phyloP scores from a whole-genome alignment of 2,888 invertebrate genomes.

The Epinotia ramella region DNA sequence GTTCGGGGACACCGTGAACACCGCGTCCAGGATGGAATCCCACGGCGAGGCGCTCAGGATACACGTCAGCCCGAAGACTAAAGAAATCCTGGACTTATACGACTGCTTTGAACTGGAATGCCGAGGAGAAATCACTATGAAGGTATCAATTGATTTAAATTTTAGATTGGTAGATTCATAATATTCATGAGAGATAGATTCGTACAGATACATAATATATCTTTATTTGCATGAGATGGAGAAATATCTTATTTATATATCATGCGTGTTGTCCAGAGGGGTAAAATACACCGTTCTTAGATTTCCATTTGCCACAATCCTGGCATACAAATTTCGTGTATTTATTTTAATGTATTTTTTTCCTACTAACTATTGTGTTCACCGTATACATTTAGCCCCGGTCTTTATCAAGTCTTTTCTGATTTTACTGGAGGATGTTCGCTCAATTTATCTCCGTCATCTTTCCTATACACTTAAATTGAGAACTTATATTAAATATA shows the following conservation, averaged over 20 bases:
- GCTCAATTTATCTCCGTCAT: too few species aligned
- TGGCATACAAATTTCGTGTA: neutral
- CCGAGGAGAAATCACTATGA: conserved; percentile 96
- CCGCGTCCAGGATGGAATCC: conserved; percentile 96
- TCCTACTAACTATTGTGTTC: neutral
- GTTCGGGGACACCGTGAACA: conserved; percentile 97
- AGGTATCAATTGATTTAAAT: conserved; percentile 85
- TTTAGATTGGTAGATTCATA: neutral
- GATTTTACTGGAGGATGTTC: too few species aligned
- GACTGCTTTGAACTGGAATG: conserved; percentile 93
- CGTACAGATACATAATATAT: neutral
- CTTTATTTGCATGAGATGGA: too few species aligned
- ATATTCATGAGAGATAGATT: neutral
- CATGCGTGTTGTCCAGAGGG: neutral
- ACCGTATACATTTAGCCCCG: too few species aligned
- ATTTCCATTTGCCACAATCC: neutral
- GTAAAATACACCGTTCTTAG: neutral
- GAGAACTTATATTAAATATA: too few species aligned
- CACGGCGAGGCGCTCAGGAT: conserved; percentile 96
- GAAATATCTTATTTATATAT: too few species aligned
- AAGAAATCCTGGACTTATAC: conserved; percentile 93
- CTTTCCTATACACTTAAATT: too few species aligned
- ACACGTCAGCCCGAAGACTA: conserved; percentile 96
- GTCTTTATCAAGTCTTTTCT: too few species aligned
- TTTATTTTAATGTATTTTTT: neutral